phyloP scores from a whole-genome alignment of 2,888 invertebrate genomes.

The Drosophila colorata region DNA sequence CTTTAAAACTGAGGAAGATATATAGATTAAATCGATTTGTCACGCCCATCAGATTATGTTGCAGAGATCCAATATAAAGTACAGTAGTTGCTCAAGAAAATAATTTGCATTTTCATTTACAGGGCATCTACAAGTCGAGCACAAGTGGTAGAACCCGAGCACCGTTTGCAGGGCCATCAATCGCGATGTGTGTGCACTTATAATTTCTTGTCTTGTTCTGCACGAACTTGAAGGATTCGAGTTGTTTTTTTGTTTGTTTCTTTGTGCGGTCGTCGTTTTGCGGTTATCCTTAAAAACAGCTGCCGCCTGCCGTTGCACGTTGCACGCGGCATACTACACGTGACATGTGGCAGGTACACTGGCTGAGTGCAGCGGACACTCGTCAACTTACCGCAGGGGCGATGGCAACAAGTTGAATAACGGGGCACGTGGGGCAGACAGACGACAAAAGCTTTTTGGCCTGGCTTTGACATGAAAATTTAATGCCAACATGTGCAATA shows the following conservation, averaged over 20 bases:
- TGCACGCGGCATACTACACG: constrained; percentile 13
- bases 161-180: constrained; percentile 36
- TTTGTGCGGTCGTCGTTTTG: constrained; percentile 23
- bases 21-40: too few species aligned
- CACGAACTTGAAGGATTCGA: constrained; percentile 38
- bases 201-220: constrained; percentile 29
- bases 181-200: constrained; percentile 29
- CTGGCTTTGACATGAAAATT: constrained; percentile 40
- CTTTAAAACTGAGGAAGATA: too few species aligned
- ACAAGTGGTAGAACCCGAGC: background rate
- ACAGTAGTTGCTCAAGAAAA: too few species aligned
- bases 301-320: constrained; percentile 39
- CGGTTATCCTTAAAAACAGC: constrained; percentile 54
- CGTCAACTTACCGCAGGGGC: constrained; percentile 20
- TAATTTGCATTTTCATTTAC: background rate
- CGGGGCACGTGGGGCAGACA: constrained; percentile 30
- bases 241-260: constrained; percentile 14
- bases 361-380: constrained; percentile 28
- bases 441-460: constrained; percentile 10
- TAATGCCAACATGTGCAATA: constrained; percentile 64
- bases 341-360: constrained; percentile 4
- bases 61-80: too few species aligned
- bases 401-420: constrained; percentile 37
- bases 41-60: too few species aligned
- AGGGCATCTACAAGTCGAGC: constrained; percentile 3